Conservation (phyloP, 1,140 invertebrate species). For the Adoxophyes honmai region DNA sequence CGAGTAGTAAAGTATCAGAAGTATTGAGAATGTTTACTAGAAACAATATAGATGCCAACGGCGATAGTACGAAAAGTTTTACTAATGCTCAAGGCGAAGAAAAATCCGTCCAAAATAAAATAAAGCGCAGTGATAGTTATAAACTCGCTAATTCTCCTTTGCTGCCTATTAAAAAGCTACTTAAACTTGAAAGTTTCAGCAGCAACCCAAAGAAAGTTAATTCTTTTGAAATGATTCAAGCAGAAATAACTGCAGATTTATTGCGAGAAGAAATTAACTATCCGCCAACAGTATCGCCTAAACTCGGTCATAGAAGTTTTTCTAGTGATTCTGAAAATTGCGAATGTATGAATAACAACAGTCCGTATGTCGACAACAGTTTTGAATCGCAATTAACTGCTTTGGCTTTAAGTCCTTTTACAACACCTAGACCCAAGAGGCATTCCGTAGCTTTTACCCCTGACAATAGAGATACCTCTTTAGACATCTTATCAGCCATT, state of each 20-base stretch:
- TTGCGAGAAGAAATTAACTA: constrained; percentile 83
- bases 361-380: constrained; percentile 62
- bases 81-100: constrained; percentile 28
- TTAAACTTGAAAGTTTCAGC: constrained; percentile 70
- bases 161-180: constrained; percentile 76
- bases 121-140: constrained; percentile 92
- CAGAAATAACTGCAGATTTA: constrained; percentile 80
- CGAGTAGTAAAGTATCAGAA: constrained; percentile 64
- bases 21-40: constrained; percentile 73
- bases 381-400: constrained; percentile 63
- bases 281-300: constrained; percentile 80
- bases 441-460: constrained; percentile 55
- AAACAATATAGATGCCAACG: constrained; percentile 39
- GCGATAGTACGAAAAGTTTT: constrained; percentile 16
- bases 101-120: constrained; percentile 65
- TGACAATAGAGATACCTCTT: constrained; percentile 51
- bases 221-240: constrained; percentile 78
- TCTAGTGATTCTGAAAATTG: constrained; percentile 41
- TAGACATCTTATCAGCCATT: constrained; percentile 64
- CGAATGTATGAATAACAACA: constrained; percentile 45
- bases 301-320: constrained; percentile 48
- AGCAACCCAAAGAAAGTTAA: constrained; percentile 65
- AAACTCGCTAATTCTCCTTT: constrained; percentile 87
- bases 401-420: constrained; percentile 65
- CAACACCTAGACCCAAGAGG: constrained; percentile 61